Conservation (phyloP, 2,888 invertebrate species). For the Rotaria sp. region DNA sequence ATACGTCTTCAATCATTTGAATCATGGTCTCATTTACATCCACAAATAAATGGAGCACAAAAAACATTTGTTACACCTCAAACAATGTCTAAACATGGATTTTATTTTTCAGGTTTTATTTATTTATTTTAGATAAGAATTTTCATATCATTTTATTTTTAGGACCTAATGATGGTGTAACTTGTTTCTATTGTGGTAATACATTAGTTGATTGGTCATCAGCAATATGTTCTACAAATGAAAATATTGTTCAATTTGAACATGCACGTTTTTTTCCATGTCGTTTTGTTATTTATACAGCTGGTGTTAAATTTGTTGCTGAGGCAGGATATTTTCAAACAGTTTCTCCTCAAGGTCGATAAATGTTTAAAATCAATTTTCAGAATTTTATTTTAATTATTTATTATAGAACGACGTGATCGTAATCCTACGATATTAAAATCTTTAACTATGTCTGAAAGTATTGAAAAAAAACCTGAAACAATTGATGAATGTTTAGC, state of each 20-base stretch:
- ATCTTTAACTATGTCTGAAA: background rate
- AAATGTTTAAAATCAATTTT: background rate
- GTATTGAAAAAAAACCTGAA: background rate
- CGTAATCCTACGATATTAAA: background rate
- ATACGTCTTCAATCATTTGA: background rate
- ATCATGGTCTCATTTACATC: background rate
- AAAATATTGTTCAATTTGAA: constrained; percentile 13
- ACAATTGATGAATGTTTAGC: constrained; percentile 20
- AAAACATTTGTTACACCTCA: background rate
- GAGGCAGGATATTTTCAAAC: background rate
- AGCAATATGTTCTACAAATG: background rate
- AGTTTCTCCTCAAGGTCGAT: background rate
- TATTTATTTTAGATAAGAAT: background rate
- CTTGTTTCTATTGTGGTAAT: constrained; percentile 20
- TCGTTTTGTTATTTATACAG: background rate
- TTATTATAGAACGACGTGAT: background rate
- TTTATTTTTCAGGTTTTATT: background rate
- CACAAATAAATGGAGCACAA: background rate
- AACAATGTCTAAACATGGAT: constrained; percentile 14
- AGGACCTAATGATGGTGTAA: background rate
- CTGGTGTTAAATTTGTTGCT: background rate
- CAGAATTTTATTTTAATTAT: background rate
- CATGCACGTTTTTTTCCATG: constrained; percentile 25
- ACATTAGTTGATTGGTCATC: background rate
- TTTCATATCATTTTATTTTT: background rate